Base-by-base conservation (phyloP, 2,888 invertebrate genomes). In the Folsomia manolachei region DNA sequence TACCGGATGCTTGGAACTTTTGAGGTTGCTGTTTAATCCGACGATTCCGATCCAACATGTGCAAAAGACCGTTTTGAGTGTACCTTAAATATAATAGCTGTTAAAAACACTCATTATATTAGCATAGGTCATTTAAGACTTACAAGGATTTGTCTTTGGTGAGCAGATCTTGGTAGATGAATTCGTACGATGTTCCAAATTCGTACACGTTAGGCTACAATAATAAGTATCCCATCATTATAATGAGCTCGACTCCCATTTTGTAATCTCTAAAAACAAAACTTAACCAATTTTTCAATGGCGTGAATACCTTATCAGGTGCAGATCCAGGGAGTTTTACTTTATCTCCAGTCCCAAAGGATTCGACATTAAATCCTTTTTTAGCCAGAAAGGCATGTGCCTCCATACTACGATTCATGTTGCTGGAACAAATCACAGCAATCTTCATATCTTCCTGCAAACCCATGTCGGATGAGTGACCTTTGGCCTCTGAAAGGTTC, bases 321-420 rank as follows among this genome's bases (percentile, higher is more conserved):
- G 76, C 71, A 2, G 76, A 90, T 52, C 99, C 99, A 7, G 99
- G 99, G 71, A 99, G 86, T 84, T 99, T 99, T 0, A 99, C 98
- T 85, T 94, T 93, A 83, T 95, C 94, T 9, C 95, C 95, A 27
- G 95, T 94, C 19, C 95, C 95, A 85, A 91, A 97, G 0, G 97
- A 97, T 83, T 92, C 90, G 0, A 99, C 97, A 83, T 90, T 90
- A 83, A 94, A 98, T 18, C 98, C 98, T 83, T 97, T 97, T 86
- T 99, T 99, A 71, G 95, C 87, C 65, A 99, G 86, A 85, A 97
- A 96, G 72, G 94, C 94, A 86, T 99, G 99, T 19, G 98, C 98
- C 86, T 99, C 99, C 99, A 99, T 99, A 82, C 97, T 97, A 73
- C 99, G 88, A 84, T 99, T 99, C 95, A 99, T 99, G 84, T 99